These are phyloP conservation scores for Halcyon chelicuti DNA, from an alignment of 2,797 vertebrate species.

Conservation along the genomic window DNA sequence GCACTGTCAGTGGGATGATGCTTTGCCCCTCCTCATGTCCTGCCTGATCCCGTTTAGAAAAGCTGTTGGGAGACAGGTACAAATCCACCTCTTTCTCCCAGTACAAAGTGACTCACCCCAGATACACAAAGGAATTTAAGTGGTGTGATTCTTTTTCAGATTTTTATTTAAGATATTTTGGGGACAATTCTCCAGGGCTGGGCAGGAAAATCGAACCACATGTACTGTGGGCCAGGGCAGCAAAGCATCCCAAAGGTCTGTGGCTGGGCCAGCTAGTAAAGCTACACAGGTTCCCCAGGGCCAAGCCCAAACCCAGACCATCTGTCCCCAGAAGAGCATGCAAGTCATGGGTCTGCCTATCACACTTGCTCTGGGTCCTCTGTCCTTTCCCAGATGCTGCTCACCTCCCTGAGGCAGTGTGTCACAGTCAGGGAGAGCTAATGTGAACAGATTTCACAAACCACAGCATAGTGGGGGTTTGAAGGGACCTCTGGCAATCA, in stretches of 20 bases:
- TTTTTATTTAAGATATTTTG: background rate
- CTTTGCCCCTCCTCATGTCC: background rate
- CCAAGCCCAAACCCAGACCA: background rate
- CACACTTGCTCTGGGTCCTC: background rate
- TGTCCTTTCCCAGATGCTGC: background rate
- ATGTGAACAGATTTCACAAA: background rate
- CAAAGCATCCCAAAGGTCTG: background rate
- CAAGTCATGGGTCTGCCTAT: background rate
- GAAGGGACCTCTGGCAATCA: background rate
- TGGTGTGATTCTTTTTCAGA: background rate
- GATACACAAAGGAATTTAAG: background rate
- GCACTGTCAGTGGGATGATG: background rate
- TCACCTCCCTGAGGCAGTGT: fast-evolving
- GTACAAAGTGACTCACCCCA: background rate
- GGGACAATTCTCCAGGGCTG: background rate
- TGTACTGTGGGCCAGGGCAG: background rate
- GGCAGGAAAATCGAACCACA: background rate
- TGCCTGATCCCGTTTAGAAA: background rate
- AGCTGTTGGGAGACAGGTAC: background rate
- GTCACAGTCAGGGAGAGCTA: background rate
- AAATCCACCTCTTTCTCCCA: background rate
- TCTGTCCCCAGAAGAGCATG: background rate
- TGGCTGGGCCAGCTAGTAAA: background rate
- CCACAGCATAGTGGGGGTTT: background rate
- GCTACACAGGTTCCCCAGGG: background rate